Percentiles rank a stretch among this genome's conserved stretches.
These are phyloP conservation scores for Scarus forsteni DNA, from an alignment of 2,797 vertebrate genomes.

Conservation along the genomic window DNA sequence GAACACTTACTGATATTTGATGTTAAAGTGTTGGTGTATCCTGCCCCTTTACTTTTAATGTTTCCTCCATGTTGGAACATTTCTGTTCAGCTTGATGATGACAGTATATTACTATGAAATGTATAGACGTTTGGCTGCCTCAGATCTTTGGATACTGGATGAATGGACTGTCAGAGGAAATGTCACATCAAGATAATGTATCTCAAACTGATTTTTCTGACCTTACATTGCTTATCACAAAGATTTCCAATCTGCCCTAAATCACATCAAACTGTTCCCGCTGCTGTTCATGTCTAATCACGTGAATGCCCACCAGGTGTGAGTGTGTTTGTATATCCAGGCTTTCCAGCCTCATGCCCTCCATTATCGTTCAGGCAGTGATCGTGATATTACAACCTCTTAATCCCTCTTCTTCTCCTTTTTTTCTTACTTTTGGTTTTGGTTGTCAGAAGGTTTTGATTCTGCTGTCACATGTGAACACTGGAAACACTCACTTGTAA, in stretches of 20 bases:
- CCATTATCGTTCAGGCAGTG: conserved; percentile 87
- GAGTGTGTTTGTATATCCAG: conserved; percentile 77
- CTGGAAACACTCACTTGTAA: conserved; percentile 86
- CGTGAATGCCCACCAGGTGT: conserved; percentile 79
- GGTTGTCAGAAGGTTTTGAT: conserved; percentile 47
- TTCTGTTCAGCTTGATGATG: conserved; percentile 3
- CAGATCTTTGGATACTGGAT: conserved; percentile 89
- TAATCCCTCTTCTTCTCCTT: conserved; percentile 32
- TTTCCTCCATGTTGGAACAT: neutral
- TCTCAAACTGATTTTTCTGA: conserved; percentile 1
- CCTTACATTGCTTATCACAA: conserved; percentile 1
- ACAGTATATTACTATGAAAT: conserved; percentile 77
- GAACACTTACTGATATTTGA: neutral
- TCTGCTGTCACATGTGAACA: conserved; percentile 86
- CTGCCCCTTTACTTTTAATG: neutral
- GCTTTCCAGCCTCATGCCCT: conserved; percentile 74
- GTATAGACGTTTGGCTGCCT: conserved; percentile 92
- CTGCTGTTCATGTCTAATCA: conserved; percentile 82
- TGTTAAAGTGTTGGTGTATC: conserved; percentile 12
- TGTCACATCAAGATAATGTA: neutral
- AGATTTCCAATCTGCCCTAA: neutral
- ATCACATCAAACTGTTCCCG: conserved; percentile 68
- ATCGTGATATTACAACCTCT: conserved; percentile 85
- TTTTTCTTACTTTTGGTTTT: conserved; percentile 26
- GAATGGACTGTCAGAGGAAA: conserved; percentile 70